Conservation (phyloP, 2,797 vertebrate genomes). For the Aphelocoma californica region DNA sequence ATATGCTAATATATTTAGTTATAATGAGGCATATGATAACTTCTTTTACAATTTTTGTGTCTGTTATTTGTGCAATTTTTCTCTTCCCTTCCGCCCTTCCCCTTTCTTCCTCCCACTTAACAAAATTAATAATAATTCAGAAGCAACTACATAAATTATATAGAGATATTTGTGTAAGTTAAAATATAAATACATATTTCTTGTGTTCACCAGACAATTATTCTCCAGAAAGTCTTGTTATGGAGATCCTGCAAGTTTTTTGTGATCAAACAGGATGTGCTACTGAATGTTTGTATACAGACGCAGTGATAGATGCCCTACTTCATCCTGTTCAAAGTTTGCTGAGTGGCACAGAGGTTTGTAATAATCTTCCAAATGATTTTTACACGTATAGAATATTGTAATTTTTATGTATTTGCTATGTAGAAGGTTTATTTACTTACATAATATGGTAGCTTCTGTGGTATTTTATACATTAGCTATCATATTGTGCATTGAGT, state of each 20-base stretch:
- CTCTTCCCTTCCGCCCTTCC: background rate
- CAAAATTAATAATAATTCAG: background rate
- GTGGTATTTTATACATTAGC: background rate
- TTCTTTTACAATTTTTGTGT: background rate
- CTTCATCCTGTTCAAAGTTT: constrained; percentile 83
- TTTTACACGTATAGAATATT: background rate
- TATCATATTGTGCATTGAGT: background rate
- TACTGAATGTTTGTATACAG: constrained; percentile 82
- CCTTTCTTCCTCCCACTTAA: background rate
- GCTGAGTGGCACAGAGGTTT: constrained; percentile 83
- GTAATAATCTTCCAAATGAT: constrained; percentile 27
- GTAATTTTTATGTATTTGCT: background rate
- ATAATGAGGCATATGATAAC: background rate
- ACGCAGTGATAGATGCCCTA: constrained; percentile 80
- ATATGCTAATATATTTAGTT: background rate
- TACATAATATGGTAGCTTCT: background rate
- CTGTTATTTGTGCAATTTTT: background rate
- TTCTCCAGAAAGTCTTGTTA: constrained; percentile 84
- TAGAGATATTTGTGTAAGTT: background rate
- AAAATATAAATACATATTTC: background rate
- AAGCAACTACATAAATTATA: background rate
- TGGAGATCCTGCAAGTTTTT: constrained; percentile 86
- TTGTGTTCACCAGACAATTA: constrained; percentile 78
- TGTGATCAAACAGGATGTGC: constrained; percentile 89
- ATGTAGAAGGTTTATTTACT: background rate